Percentiles rank a stretch among this genome's conserved stretches.
Evolutionary conservation across 2,888 invertebrate species (phyloP).

Genomic region (Caenorhabditis auriculariae): DNA sequence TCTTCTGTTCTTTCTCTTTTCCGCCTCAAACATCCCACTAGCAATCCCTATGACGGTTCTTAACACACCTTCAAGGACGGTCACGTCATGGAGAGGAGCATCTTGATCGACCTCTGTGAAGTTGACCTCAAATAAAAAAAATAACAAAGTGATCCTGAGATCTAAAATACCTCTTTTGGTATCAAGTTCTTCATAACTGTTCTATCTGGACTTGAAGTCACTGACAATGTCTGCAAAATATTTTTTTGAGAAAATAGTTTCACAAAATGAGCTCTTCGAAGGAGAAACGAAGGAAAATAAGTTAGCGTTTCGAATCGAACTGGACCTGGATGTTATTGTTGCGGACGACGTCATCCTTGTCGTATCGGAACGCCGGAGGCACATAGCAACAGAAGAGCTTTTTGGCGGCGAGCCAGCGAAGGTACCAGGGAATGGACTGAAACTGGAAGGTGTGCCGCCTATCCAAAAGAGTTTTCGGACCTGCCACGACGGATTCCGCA

Average conservation of each 20-base stretch:
- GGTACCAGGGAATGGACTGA: slow-evolving; percentile 53
- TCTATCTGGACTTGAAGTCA: slow-evolving; percentile 51
- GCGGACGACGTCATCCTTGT: slow-evolving; percentile 35
- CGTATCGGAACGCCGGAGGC: slow-evolving; percentile 49
- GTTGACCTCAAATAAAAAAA: slow-evolving; percentile 43
- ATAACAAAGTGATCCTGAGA: neutral
- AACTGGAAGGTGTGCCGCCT: slow-evolving; percentile 3
- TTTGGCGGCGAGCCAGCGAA: slow-evolving; percentile 57
- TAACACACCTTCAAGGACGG: slow-evolving; percentile 29
- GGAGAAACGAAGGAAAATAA: neutral
- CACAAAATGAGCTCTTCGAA: neutral
- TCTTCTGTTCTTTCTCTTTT: slow-evolving; percentile 30
- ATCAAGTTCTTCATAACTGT: slow-evolving; percentile 50
- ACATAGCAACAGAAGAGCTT: slow-evolving; percentile 60
- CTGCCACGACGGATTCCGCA: slow-evolving; percentile 55
- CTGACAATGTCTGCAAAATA: slow-evolving; percentile 35
- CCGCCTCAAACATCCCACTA: slow-evolving; percentile 1
- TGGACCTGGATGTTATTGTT: slow-evolving; percentile 47
- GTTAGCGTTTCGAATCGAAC: neutral
- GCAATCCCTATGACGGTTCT: neutral
- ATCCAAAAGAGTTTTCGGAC: slow-evolving; percentile 13
- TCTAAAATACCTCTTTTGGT: slow-evolving; percentile 49
- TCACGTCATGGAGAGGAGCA: slow-evolving; percentile 40
- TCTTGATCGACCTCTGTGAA: slow-evolving; percentile 57
- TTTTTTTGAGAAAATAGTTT: neutral